Base-by-base conservation (phyloP, 2,797 vertebrate genomes). In the Notamacropus eugenii region DNA sequence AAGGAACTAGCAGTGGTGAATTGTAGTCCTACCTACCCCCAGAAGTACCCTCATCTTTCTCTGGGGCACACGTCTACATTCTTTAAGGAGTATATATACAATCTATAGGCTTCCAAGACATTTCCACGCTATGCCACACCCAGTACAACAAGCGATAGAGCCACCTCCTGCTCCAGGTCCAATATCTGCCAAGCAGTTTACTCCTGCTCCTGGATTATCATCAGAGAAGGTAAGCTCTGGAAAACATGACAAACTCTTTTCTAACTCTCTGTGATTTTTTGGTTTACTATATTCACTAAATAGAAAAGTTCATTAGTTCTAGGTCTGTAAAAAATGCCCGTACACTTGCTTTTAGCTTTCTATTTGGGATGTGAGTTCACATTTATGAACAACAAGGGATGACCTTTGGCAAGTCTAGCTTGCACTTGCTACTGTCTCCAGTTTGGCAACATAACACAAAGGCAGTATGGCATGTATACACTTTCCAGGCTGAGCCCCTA, bases 371-470 rank as follows among this genome's bases (percentile, higher is more conserved):
- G 82, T 5, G 55, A 94, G 96, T 94, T 97, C 97, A 94, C 93
- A 22, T 90, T 95, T 57, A 90, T 34, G 90, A 94, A 97, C 97
- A 96, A 93, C 95, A 93, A 91, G 96, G 95, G 97, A n/a, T 98
- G 98, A 98, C 97, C 98, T 95, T 94, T 93, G 96, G 95, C 97
- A 96, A 82, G 96, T 97, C 97, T n/a, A 1, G 92, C 97, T 96
- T 93, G 31, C 96, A 93, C 98, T 97, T 87, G 95, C 98, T 97
- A 92, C 98, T 91, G 96, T 95, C 97, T 97, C 96, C 97, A 98
- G 96, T 98, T 97, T 97, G 97, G 97, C 97, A 98, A 97, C 98
- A 97, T 9, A 58, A 96, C 98, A 98, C 98, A 98, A 98, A 98
- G 97, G 98, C 97, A 3, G 94, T 12, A 56, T 90, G 95, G 97